A percentile compares a stretch with the other conserved stretches of the same genome.
phyloP scores from a whole-genome alignment of 1,140 invertebrate species.

The Carposina sasakii region DNA sequence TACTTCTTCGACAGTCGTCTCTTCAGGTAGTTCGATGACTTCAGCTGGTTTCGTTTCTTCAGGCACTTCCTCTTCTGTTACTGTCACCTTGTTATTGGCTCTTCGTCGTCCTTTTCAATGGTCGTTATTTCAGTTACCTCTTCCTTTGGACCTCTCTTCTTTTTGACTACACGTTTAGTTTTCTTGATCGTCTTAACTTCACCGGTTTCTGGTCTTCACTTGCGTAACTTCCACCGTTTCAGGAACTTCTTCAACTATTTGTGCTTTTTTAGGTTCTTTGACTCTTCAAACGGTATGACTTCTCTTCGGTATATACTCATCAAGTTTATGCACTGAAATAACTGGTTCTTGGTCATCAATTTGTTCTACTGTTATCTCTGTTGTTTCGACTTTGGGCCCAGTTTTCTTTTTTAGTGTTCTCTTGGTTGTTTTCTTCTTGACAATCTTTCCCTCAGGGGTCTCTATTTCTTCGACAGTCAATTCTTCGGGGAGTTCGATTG shows the following conservation, averaged over 20 bases:
- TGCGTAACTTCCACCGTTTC: conserved; percentile 32
- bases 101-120: no score
- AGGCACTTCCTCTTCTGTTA: no score
- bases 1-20: no score
- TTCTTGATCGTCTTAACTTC: conserved; percentile 20
- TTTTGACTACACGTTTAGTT: conserved; percentile 26
- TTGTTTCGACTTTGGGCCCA: conserved; percentile 36
- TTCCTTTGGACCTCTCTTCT: conserved; percentile 15
- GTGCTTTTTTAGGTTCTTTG: conserved; percentile 6
- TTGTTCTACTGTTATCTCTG: conserved; percentile 20
- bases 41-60: no score
- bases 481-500: conserved; percentile 26
- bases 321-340: conserved; percentile 9
- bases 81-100: no score
- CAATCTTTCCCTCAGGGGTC: no score
- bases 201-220: conserved; percentile 17
- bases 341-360: conserved; percentile 14
- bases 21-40: no score
- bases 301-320: conserved; percentile 4
- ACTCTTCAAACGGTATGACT: background rate
- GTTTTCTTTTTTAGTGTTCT: background rate
- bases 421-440: background rate
- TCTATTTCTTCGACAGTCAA: no score
- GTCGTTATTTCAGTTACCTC: no score
- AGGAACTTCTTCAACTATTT: conserved; percentile 20